Evolutionary conservation across 2,888 invertebrate species (phyloP).

Genomic region (Cryptus viduatorius): DNA sequence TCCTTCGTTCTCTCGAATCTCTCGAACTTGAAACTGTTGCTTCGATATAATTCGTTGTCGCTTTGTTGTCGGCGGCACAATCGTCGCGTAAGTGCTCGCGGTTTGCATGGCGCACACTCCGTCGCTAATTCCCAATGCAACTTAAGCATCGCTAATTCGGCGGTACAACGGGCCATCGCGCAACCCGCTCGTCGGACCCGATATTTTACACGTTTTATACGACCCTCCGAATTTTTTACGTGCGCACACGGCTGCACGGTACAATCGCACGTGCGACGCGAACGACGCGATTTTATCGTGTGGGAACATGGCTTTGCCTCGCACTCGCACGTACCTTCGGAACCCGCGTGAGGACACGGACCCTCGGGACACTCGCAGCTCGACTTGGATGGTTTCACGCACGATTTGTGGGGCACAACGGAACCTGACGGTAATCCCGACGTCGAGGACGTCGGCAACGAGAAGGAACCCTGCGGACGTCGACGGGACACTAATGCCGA

Average conservation of each 20-base stretch:
- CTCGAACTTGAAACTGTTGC: conserved; percentile 95
- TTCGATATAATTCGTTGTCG: conserved; percentile 94
- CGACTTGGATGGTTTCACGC: conserved; percentile 58
- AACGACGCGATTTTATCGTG: conserved; percentile 76
- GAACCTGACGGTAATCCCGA: conserved; percentile 48
- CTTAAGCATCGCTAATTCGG: conserved; percentile 83
- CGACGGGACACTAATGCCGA: conserved; percentile 70
- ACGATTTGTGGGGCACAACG: conserved; percentile 43
- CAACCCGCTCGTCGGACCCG: conserved; percentile 82
- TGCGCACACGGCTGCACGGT: conserved; percentile 78
- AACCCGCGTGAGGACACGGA: conserved; percentile 65
- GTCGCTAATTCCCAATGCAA: conserved; percentile 87
- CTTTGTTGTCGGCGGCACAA: conserved; percentile 90
- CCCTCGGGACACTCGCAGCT: conserved; percentile 77
- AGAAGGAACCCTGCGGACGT: conserved; percentile 75
- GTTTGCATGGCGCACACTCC: conserved; percentile 87
- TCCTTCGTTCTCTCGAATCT: conserved; percentile 91
- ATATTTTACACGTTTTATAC: conserved; percentile 82
- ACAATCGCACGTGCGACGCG: conserved; percentile 78
- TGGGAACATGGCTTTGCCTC: conserved; percentile 79
- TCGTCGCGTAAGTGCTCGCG: conserved; percentile 89
- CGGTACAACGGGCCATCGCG: conserved; percentile 83
- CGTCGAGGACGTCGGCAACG: conserved; percentile 67
- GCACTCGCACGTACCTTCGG: conserved; percentile 74
- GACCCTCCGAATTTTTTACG: conserved; percentile 79